Evolutionary conservation across 2,113 vertebrate genomes (phyloP).

Genomic region (Vanacampus margaritifer): DNA sequence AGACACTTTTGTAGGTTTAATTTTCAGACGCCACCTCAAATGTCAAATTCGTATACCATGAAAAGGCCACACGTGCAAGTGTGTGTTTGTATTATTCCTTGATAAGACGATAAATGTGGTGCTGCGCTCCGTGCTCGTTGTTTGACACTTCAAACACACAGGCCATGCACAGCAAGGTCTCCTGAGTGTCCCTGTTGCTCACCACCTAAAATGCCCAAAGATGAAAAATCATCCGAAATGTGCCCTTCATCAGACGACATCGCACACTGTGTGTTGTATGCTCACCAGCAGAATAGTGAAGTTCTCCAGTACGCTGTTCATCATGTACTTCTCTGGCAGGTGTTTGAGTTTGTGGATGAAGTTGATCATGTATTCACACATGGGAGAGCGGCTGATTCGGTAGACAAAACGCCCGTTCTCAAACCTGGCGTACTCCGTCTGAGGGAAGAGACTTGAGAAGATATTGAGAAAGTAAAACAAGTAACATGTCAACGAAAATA

Average conservation of each 20-base stretch:
- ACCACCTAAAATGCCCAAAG: conserved; percentile 78
- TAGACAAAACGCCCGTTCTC: conserved; percentile 96
- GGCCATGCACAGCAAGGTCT: conserved; percentile 97
- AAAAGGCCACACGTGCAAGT: conserved; percentile 46
- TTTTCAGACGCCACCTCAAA: conserved; percentile 20
- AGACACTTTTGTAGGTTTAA: conserved; percentile 18
- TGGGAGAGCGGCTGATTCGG: conserved; percentile 95
- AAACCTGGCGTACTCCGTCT: conserved; percentile 97
- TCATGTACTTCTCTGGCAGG: conserved; percentile 99
- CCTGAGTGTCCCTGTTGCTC: conserved; percentile 97
- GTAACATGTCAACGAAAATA: not conserved
- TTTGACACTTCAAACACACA: conserved; percentile 99
- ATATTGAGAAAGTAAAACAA: not conserved
- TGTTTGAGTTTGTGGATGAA: conserved; percentile 99
- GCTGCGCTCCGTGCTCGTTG: conserved; percentile 96
- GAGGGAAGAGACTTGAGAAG: not conserved
- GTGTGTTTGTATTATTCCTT: conserved; percentile 82
- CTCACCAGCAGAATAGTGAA: conserved; percentile 97
- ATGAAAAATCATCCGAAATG: not conserved
- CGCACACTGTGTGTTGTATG: not conserved
- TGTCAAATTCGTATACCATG: conserved; percentile 22
- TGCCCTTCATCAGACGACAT: not conserved
- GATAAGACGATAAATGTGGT: conserved; percentile 97
- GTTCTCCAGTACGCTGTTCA: conserved; percentile 99
- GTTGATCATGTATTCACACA: conserved; percentile 99